Conservation (phyloP, 2,888 invertebrate genomes). For the Pteria penguin region DNA sequence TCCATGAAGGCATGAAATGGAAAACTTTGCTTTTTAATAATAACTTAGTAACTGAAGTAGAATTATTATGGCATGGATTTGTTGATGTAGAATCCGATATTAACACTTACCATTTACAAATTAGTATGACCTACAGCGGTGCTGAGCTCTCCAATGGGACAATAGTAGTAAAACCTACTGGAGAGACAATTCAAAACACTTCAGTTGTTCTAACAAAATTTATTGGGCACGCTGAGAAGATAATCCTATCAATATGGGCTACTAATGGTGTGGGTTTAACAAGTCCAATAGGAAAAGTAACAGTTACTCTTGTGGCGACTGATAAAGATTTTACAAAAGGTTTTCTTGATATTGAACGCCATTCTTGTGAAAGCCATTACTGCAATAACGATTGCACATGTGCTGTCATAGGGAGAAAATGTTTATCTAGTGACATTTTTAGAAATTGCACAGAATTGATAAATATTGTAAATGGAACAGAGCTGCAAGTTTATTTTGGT, state of each 20-base stretch:
- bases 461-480: conserved; percentile 5
- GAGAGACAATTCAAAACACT: not conserved
- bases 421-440: not conserved
- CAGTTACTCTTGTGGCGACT: conserved; percentile 6
- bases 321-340: conserved; percentile 17
- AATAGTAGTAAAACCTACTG: not conserved
- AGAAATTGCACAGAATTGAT: not conserved
- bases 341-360: conserved; percentile 45
- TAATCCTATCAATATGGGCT: conserved; percentile 49
- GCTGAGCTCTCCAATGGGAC: conserved; percentile 9
- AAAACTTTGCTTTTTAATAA: not conserved
- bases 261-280: conserved; percentile 48
- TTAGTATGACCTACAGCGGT: conserved; percentile 18
- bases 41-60: not conserved
- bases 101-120: conserved; percentile 5
- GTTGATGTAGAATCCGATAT: conserved; percentile 23
- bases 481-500: not conserved
- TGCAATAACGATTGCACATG: conserved; percentile 58
- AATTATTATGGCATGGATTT: conserved; percentile 18
- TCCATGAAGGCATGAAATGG: conserved; percentile 35
- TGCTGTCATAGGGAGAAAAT: conserved; percentile 51
- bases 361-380: conserved; percentile 51
- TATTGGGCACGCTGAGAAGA: not conserved
- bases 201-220: not conserved
- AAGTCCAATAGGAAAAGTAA: conserved; percentile 28